Conservation (phyloP, 2,888 invertebrate genomes). For the Beris chalybata region DNA sequence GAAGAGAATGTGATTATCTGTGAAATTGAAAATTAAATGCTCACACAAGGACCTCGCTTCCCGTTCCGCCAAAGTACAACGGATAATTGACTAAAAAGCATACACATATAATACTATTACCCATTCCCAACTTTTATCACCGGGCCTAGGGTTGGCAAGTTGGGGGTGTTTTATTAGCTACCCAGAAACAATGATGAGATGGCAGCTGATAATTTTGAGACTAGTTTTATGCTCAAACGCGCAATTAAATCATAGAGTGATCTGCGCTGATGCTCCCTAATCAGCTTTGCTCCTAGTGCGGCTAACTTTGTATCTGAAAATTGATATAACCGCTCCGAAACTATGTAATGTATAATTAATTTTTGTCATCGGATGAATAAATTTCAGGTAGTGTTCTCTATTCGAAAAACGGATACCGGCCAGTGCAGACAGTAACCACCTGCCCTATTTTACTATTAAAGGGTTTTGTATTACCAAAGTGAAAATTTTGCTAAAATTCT, state of each 20-base stretch:
- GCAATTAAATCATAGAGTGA: constrained; percentile 53
- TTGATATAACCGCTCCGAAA: constrained; percentile 19
- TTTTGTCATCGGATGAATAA: constrained; percentile 24
- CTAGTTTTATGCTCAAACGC: constrained; percentile 39
- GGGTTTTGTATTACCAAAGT: too few species aligned
- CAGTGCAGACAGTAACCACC: too few species aligned
- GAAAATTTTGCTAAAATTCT: too few species aligned
- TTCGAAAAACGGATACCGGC: too few species aligned
- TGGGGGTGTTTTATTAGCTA: neutral
- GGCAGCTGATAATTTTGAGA: constrained; percentile 35
- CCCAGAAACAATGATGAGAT: constrained; percentile 17
- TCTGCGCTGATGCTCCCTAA: constrained; percentile 19
- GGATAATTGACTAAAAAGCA: constrained; percentile 38
- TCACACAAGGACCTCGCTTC: constrained; percentile 30
- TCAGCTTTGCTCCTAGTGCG: constrained; percentile 27
- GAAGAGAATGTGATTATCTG: constrained; percentile 38
- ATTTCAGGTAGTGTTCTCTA: too few species aligned
- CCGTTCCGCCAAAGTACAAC: constrained; percentile 22
- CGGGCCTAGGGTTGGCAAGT: neutral
- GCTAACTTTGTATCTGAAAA: constrained; percentile 24
- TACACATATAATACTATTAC: constrained; percentile 17
- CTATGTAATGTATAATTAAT: constrained; percentile 25
- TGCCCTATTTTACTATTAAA: too few species aligned
- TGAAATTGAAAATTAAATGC: constrained; percentile 40
- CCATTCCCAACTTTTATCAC: neutral